These are phyloP conservation scores for Drosophila mercatorum DNA, from an alignment of 2,888 invertebrate genomes.

Conservation along the genomic window DNA sequence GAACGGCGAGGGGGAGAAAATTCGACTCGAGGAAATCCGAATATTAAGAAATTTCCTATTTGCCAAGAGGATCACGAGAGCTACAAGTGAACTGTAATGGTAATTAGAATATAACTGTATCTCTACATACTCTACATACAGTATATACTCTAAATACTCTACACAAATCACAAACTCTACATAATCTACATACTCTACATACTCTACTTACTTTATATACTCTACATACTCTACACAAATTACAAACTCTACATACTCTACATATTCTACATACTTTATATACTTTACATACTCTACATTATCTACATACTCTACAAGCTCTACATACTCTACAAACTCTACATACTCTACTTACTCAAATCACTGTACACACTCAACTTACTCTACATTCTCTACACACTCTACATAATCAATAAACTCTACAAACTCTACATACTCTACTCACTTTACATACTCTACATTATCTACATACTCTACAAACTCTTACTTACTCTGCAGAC, in stretches of 20 bases:
- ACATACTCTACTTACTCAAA: background rate
- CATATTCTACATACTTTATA: too few species aligned
- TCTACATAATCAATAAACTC: background rate
- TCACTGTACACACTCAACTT: background rate
- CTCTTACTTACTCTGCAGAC: background rate
- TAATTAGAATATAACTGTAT: background rate
- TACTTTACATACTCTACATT: background rate
- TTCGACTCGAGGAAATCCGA: slow-evolving; percentile 13
- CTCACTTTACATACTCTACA: too few species aligned
- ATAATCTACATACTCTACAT: too few species aligned
- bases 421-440: background rate
- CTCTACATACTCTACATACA: background rate
- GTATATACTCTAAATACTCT: background rate
- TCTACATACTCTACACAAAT: background rate
- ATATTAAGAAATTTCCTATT: background rate
- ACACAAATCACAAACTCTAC: background rate
- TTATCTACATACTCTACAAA: background rate
- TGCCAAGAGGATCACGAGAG: background rate
- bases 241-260: background rate
- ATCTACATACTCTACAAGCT: background rate
- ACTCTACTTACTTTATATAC: background rate
- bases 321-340: background rate
- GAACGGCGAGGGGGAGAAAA: slow-evolving; percentile 4
- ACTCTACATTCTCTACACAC: background rate
- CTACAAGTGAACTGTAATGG: background rate